Evolutionary conservation across 1,140 invertebrate species (phyloP), one percentile per base, ranked within the genome.

Genomic region (Halyomorpha halys): DNA sequence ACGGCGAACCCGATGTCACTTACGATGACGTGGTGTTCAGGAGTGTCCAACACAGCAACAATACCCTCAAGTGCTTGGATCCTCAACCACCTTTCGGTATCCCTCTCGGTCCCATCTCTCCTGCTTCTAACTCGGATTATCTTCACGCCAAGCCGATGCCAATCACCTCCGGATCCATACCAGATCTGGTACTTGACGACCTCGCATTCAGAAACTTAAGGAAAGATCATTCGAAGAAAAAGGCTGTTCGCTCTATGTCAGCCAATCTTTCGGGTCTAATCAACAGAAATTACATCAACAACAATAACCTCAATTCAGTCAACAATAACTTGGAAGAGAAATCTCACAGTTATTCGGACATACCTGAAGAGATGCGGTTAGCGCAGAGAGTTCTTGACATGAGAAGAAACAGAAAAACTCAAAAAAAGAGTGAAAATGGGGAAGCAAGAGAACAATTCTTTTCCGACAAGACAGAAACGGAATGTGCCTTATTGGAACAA

Each of bases 31-130:
- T 93, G 0, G 83, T 87, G 5, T 91, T 86, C 72, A 79, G 90
- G 67, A 90, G 83, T 68, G 82, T 90, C 61, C 84, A 84, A 70
- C 82, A 87, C 71, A 83, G 85, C 1, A 90, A 89, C 69, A 84
- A 82, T 71, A 81, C 81, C 16, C 75, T 85, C 25, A 86, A 83
- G 71, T 80, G 87, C 1, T 69, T 80, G 0, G 89, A 92, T 63
- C 87, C 86, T 9, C 90, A 93, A 71, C 90, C 89, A 25, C 89
- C 88, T 0, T 94, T 94, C 74, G 91, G 91, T 16, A 93, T 94
- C 70, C 90, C 91, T 0, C 70, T 93, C 13, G 87, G 87, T 6
- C 90, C 89, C 11, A 81, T 91, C 6, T 80, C 87, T 0, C 79
- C 83, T 9, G 83, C 86, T 18, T 80, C 89, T 0, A 82, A 85